phyloP scores from a whole-genome alignment of 2,113 vertebrate species.

The Dolichallabes microphthalmus region DNA sequence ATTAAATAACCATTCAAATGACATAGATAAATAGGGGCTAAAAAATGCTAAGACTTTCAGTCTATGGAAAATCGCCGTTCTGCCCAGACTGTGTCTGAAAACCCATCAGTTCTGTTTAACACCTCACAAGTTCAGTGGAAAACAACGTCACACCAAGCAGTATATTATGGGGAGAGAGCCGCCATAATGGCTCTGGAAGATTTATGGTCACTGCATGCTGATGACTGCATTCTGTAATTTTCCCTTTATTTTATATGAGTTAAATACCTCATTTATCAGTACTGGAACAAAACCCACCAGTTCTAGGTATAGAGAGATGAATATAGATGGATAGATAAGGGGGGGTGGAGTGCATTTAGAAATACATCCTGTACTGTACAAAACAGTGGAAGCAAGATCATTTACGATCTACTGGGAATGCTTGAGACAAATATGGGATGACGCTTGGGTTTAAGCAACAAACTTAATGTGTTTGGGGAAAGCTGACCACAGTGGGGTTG shows the following conservation, averaged over 20 bases:
- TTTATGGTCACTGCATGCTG: conserved; percentile 10
- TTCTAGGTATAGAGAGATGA: not conserved
- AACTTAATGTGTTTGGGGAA: not conserved
- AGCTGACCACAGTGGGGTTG: not conserved
- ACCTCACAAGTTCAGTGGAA: conserved; percentile 25
- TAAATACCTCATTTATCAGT: conserved; percentile 20
- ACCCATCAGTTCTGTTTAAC: conserved; percentile 15
- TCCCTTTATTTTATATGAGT: conserved; percentile 13
- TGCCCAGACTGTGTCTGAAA: conserved; percentile 20
- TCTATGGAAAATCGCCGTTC: not conserved
- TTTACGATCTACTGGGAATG: not conserved
- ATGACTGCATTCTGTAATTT: conserved; percentile 32
- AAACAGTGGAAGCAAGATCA: not conserved
- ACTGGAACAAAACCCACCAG: conserved; percentile 6
- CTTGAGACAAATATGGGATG: not conserved
- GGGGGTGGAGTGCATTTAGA: not conserved
- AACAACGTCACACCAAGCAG: conserved; percentile 11
- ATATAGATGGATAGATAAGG: not conserved
- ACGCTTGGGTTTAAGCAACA: not conserved
- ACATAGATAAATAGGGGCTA: not conserved
- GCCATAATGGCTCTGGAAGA: not conserved
- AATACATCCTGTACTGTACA: not conserved
- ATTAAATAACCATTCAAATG: not conserved
- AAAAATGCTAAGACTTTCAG: not conserved
- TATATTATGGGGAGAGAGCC: conserved; percentile 8